Evolutionary conservation across 2,888 invertebrate species (phyloP).

Genomic region (Diplolepis rosae): DNA sequence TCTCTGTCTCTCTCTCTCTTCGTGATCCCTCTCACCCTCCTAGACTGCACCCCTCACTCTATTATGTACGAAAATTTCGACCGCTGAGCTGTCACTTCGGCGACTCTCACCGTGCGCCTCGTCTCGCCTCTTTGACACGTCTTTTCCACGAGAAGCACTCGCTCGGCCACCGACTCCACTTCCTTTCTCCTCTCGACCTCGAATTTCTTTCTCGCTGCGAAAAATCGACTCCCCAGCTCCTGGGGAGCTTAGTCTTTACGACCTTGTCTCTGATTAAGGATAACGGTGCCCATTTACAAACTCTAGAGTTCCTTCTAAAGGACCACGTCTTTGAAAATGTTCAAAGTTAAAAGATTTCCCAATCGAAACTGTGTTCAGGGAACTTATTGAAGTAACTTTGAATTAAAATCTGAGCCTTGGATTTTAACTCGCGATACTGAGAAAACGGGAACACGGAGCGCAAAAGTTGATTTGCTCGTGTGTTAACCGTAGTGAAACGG

Average conservation of each 20-base stretch:
- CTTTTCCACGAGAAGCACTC: too few species aligned
- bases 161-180: too few species aligned
- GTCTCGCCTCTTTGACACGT: slow-evolving; percentile 33
- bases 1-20: slow-evolving; percentile 16
- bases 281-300: background rate
- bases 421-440: background rate
- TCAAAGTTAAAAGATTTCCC: too few species aligned
- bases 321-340: too few species aligned
- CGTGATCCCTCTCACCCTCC: slow-evolving; percentile 17
- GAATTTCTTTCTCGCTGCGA: too few species aligned
- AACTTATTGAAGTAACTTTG: background rate
- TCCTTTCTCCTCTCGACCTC: too few species aligned
- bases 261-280: background rate
- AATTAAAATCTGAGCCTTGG: background rate
- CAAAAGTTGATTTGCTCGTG: slow-evolving; percentile 34
- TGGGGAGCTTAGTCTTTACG: background rate
- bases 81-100: slow-evolving; percentile 50
- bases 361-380: too few species aligned
- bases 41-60: slow-evolving; percentile 25
- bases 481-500: slow-evolving; percentile 56
- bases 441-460: slow-evolving; percentile 37
- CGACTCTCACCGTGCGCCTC: slow-evolving; percentile 34
- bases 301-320: background rate
- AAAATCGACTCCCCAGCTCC: too few species aligned
- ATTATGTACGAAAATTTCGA: slow-evolving; percentile 60